Evolutionary conservation across 2,888 invertebrate genomes (phyloP).

Genomic region (Epistrophe eligans): DNA sequence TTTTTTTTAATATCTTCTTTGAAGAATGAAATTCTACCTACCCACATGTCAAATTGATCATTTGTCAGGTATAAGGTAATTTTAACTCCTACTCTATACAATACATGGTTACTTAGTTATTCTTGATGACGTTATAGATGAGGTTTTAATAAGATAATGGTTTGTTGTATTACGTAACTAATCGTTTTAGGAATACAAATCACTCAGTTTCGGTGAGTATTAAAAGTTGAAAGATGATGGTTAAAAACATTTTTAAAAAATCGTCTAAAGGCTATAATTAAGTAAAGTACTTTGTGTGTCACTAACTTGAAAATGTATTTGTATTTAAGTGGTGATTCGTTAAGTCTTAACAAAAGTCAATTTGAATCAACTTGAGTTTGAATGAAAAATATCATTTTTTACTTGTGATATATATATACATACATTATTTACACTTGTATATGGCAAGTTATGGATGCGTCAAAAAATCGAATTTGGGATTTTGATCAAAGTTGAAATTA

Average conservation of each 20-base stretch:
- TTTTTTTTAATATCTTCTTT: background rate
- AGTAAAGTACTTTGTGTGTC: too few species aligned
- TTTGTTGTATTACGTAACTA: background rate
- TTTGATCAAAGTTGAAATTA: too few species aligned
- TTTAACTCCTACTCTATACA: background rate
- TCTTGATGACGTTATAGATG: background rate
- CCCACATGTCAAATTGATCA: background rate
- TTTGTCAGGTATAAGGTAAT: background rate
- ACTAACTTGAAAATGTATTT: too few species aligned
- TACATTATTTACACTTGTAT: too few species aligned
- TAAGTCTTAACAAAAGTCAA: too few species aligned
- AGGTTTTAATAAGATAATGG: background rate
- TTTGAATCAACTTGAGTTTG: too few species aligned
- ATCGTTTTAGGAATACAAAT: background rate
- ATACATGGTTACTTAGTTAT: background rate
- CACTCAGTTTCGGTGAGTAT: background rate
- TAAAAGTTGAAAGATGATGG: background rate
- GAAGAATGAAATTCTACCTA: background rate
- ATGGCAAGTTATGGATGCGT: too few species aligned
- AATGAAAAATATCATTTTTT: too few species aligned
- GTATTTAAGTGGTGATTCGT: too few species aligned
- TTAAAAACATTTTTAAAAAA: background rate
- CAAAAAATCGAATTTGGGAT: too few species aligned
- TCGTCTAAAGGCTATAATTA: too few species aligned
- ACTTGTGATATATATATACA: too few species aligned